Evolutionary conservation across 2,888 invertebrate genomes (phyloP).

Genomic region (Cephus pulcher): DNA sequence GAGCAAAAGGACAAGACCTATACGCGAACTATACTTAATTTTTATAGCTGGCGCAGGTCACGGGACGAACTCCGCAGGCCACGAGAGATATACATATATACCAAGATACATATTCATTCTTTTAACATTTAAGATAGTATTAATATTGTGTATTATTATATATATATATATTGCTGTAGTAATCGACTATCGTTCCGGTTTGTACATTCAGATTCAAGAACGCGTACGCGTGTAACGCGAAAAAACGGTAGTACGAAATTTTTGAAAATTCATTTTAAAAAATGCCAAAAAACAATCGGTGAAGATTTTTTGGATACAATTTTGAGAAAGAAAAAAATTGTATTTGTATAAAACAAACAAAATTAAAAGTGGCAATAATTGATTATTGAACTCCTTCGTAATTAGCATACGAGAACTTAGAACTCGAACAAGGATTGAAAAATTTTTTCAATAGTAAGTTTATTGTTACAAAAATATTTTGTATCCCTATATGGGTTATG

Average conservation of each 20-base stretch:
- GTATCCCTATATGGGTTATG: too few species aligned
- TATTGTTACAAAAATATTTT: too few species aligned
- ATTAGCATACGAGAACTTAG: too few species aligned
- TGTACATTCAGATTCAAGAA: slow-evolving; percentile 60
- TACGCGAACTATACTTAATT: too few species aligned
- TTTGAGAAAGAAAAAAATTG: not conserved
- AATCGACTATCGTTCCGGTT: slow-evolving; percentile 60
- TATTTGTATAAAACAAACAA: too few species aligned
- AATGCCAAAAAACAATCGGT: not conserved
- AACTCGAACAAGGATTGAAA: too few species aligned
- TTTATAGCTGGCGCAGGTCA: not conserved
- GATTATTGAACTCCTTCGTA: too few species aligned
- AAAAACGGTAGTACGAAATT: too few species aligned
- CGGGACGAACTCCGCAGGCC: slow-evolving; percentile 57
- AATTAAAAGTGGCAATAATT: too few species aligned
- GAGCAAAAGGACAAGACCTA: not conserved
- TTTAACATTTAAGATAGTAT: slow-evolving; percentile 62
- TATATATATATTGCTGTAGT: slow-evolving; percentile 53
- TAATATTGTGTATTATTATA: slow-evolving; percentile 52
- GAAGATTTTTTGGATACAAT: not conserved
- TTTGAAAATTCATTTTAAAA: too few species aligned
- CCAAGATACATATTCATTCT: slow-evolving; percentile 66
- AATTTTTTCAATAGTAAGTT: too few species aligned
- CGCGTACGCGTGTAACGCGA: too few species aligned
- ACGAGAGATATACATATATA: slow-evolving; percentile 64